Evolutionary conservation across 2,113 vertebrate species (phyloP), one percentile per base, ranked within the genome.

Genomic region (Ceuthmochares aereus): DNA sequence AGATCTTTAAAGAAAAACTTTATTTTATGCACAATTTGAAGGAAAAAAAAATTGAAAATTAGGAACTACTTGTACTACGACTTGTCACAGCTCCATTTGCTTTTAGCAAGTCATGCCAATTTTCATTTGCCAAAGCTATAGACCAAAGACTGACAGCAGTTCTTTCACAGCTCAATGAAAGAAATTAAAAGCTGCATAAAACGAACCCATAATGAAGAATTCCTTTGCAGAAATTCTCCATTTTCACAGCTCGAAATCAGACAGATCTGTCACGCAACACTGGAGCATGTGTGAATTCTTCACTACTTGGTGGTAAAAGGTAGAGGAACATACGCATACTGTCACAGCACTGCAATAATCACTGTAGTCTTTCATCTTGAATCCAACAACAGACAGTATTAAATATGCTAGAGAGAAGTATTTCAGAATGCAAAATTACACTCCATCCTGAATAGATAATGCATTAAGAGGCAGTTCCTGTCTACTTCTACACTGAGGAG

Each of bases 211-310:
- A 78, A 54, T 8, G 27, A 80, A 67, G 90, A 88, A 76, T 12
- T 52, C 25, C 54, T 87, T 78, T 16, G 20, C 60, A 72, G n/a
- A 76, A 56, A 13, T 34, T 69, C 51, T 76, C 30, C 7, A 17
- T 62, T 96, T 80, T 88, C 78, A 94, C 82, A 88, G 79, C 15
- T 92, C 68, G 70, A 51, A 89, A 59, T 63, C 56, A 95, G 83
- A 76, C 68, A 89, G 51, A 95, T 78, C 76, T 92, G 68, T 49
- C 60, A 72, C 64, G 89, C 64, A 72, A 40, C 3, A 11, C 55
- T 70, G 60, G 32, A 84, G 67, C 27, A 77, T 30, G 34, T 86
- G 68, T 84, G 75, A 93, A 76, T 80, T 70, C 80, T 81, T 89
- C 29, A 34, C 37, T 84, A 80, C 59, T 84, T 93, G 52, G 68